These are phyloP conservation scores for Enteromius trimaculatus DNA, from an alignment of 2,797 vertebrate genomes.

Conservation along the genomic window DNA sequence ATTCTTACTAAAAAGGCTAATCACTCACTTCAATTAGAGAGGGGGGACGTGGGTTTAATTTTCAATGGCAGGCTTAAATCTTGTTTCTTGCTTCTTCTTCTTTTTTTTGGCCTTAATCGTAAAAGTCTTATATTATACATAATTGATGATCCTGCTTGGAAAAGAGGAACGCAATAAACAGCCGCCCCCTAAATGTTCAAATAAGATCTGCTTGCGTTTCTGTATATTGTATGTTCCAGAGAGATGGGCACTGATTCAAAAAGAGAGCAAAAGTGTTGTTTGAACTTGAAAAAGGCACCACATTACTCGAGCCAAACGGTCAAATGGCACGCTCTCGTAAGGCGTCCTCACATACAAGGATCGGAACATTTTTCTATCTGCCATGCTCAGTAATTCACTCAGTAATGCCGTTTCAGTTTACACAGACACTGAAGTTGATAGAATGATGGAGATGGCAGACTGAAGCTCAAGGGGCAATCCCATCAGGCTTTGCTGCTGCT, in stretches of 20 bases:
- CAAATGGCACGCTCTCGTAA: conserved; percentile 58
- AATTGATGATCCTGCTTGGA: conserved; percentile 66
- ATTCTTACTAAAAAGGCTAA: conserved; percentile 64
- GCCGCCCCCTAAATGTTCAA: conserved; percentile 62
- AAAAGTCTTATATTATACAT: conserved; percentile 65
- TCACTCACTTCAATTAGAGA: conserved; percentile 62
- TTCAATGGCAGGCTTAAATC: conserved; percentile 56
- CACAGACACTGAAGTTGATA: conserved; percentile 40
- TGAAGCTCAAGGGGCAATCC: conserved; percentile 24
- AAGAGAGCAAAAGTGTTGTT: conserved; percentile 45
- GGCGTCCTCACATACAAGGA: conserved; percentile 30
- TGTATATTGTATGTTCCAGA: conserved; percentile 41
- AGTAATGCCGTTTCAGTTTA: conserved; percentile 46
- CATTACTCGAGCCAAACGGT: conserved; percentile 62
- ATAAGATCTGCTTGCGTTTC: conserved; percentile 54
- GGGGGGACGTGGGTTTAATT: conserved; percentile 52
- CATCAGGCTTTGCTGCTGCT: conserved; percentile 37
- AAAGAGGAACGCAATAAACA: conserved; percentile 49
- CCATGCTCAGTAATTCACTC: conserved; percentile 37
- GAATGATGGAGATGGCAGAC: conserved; percentile 30
- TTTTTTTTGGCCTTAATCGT: conserved; percentile 68
- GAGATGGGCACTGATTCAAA: conserved; percentile 39
- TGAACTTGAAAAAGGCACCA: conserved; percentile 61
- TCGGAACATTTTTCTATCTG: conserved; percentile 43
- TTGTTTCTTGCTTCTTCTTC: conserved; percentile 37